Conservation (phyloP, 2,797 vertebrate genomes). For the Coendou prehensilis region DNA sequence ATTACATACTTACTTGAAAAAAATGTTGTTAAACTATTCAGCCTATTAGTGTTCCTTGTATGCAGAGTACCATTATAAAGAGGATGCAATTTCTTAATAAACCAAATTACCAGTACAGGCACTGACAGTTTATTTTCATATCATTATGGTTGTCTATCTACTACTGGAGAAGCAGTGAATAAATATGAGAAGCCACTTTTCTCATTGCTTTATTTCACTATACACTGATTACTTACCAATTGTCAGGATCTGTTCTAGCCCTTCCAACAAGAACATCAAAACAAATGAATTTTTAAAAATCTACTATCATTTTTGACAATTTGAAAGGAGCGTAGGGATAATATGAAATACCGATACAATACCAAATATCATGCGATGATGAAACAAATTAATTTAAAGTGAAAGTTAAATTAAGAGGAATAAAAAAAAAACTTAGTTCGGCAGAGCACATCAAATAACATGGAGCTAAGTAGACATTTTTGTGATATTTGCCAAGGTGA, state of each 20-base stretch:
- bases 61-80: background rate
- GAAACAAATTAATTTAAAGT: background rate
- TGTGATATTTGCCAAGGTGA: background rate
- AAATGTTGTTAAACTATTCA: background rate
- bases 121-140: background rate
- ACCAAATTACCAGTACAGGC: background rate
- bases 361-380: background rate
- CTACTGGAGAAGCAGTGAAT: background rate
- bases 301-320: background rate
- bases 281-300: background rate
- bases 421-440: background rate
- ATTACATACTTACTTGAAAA: background rate
- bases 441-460: background rate
- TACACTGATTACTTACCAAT: background rate
- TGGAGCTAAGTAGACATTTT: background rate
- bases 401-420: background rate
- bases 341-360: background rate
- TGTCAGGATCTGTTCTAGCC: background rate
- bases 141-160: background rate
- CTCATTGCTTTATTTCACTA: background rate
- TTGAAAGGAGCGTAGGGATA: background rate
- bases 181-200: background rate
- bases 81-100: background rate
- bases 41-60: background rate
- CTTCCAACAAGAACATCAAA: background rate